phyloP scores from a whole-genome alignment of 1,140 invertebrate species.

The Sipha flava region DNA sequence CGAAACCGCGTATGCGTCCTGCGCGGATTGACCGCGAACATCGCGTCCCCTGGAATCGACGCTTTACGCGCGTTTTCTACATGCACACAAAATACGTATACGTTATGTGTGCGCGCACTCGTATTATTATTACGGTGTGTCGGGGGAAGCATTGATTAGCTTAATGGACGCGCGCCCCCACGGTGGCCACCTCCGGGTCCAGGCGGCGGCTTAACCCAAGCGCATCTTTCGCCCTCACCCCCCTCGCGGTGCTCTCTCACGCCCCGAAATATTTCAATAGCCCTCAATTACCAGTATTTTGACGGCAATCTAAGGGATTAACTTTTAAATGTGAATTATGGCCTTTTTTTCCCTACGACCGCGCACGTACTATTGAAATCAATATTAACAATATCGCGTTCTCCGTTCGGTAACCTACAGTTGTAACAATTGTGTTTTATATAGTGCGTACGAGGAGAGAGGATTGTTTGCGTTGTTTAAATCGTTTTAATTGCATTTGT shows the following conservation, averaged over 20 bases:
- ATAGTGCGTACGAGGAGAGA: too few relatives aligned
- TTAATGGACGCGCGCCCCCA: background rate
- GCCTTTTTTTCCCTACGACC: background rate
- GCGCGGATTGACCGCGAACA: slow-evolving; percentile 17
- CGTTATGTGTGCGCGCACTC: too few relatives aligned
- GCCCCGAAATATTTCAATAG: background rate
- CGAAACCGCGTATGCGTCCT: background rate
- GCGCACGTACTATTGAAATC: too few relatives aligned
- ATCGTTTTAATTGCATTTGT: too few relatives aligned
- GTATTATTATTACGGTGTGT: background rate
- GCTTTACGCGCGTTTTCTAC: too few relatives aligned
- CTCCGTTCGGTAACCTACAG: too few relatives aligned
- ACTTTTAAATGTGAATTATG: slow-evolving; percentile 20
- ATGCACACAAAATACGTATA: background rate
- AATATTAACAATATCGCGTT: too few relatives aligned
- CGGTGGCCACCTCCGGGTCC: background rate
- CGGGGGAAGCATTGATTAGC: slow-evolving; percentile 21
- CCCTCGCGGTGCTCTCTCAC: background rate
- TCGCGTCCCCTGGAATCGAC: background rate
- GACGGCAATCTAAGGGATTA: slow-evolving; percentile 23
- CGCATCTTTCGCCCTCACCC: background rate
- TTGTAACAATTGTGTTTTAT: too few relatives aligned
- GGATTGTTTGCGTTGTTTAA: too few relatives aligned
- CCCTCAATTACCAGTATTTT: slow-evolving; percentile 19
- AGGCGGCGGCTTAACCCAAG: background rate